phyloP scores from a whole-genome alignment of 2,888 invertebrate genomes.

The Caenorhabditis doughertyi region DNA sequence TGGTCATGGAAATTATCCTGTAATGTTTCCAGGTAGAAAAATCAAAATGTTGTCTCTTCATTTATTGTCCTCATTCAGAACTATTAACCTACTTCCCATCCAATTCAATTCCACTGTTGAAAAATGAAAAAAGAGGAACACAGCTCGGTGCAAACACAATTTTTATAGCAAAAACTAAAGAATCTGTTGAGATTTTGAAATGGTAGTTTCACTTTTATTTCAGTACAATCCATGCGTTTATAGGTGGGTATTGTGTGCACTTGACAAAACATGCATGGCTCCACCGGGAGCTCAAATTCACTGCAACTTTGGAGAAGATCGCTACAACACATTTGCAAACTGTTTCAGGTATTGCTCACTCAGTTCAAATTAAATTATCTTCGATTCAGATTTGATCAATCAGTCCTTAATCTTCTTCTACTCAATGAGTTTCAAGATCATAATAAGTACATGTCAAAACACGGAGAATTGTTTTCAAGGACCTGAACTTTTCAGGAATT shows the following conservation, averaged over 20 bases:
- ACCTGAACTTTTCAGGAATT: too few relatives aligned
- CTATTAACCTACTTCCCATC: constrained; percentile 29
- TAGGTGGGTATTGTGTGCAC: constrained; percentile 49
- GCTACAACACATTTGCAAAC: constrained; percentile 15
- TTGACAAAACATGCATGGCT: constrained; percentile 37
- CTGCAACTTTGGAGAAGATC: constrained; percentile 16
- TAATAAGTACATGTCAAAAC: constrained; percentile 2
- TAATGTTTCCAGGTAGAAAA: constrained; percentile 33
- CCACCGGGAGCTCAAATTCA: constrained; percentile 29
- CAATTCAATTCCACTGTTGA: constrained; percentile 9
- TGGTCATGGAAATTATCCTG: constrained; percentile 52
- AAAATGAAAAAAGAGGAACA: constrained; percentile 5
- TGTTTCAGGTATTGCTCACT: constrained; percentile 40
- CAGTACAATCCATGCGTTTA: background rate
- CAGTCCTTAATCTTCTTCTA: constrained; percentile 30
- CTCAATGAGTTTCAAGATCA: constrained; percentile 26
- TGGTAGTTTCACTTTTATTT: background rate
- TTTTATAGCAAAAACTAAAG: constrained; percentile 9
- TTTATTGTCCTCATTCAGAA: background rate
- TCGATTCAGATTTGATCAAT: constrained; percentile 41
- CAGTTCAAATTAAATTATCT: too few relatives aligned
- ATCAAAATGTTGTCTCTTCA: too few relatives aligned
- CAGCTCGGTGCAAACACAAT: constrained; percentile 37
- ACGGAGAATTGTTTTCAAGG: too few relatives aligned
- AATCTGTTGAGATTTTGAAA: constrained; percentile 13